Conservation (phyloP, 1,140 invertebrate species). For the Drosophila malerkotliana region DNA sequence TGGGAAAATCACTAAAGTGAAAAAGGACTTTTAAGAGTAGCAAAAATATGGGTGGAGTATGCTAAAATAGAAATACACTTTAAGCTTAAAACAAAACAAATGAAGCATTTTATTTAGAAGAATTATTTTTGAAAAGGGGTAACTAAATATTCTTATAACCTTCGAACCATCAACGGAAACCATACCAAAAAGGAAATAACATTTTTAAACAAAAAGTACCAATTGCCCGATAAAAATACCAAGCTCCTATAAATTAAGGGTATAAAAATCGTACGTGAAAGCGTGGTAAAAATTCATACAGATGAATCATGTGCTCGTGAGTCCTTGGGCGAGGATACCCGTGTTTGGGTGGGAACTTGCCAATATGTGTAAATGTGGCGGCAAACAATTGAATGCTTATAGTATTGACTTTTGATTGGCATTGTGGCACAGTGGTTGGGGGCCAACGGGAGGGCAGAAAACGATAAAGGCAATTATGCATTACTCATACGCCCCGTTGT, state of each 20-base stretch:
- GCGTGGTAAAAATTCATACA: slow-evolving; percentile 53
- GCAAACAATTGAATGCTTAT: slow-evolving; percentile 63
- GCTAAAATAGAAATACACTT: slow-evolving; percentile 3
- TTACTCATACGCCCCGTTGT: slow-evolving; percentile 40
- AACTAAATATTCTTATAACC: no score
- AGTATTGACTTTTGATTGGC: slow-evolving; percentile 66
- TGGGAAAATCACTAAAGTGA: slow-evolving; percentile 62
- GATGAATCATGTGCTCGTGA: slow-evolving; percentile 40
- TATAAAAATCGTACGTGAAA: slow-evolving; percentile 21
- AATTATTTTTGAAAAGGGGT: no score
- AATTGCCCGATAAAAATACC: neutral
- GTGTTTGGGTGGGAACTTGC: slow-evolving; percentile 8
- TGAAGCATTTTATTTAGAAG: no score
- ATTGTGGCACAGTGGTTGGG: slow-evolving; percentile 25
- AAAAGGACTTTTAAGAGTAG: slow-evolving; percentile 31
- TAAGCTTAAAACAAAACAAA: neutral
- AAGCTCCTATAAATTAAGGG: slow-evolving; percentile 1
- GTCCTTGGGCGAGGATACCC: slow-evolving; percentile 18
- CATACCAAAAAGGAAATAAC: neutral
- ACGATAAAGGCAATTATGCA: slow-evolving; percentile 36
- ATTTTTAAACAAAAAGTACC: neutral
- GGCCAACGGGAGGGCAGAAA: neutral
- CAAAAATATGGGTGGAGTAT: neutral
- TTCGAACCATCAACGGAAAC: neutral
- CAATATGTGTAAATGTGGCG: slow-evolving; percentile 20